Percentiles rank a stretch among this genome's conserved stretches.
phyloP scores from a whole-genome alignment of 2,113 vertebrate genomes.

The Malurus cyaneus region DNA sequence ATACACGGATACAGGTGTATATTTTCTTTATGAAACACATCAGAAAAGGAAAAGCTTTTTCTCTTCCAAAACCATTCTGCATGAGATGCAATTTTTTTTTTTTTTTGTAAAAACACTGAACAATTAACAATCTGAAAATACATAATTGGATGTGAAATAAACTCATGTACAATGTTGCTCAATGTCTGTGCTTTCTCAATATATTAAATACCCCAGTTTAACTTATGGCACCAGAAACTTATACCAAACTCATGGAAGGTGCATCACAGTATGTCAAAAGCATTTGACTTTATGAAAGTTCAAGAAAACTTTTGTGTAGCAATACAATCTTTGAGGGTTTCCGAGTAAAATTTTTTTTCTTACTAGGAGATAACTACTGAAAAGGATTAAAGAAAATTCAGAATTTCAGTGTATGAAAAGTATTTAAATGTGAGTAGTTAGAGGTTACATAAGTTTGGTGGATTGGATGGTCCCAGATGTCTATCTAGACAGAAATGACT shows the following conservation, averaged over 20 bases:
- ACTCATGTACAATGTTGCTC: not conserved
- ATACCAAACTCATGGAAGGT: not conserved
- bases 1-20: not conserved
- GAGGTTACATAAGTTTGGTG: not conserved
- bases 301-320: fast-evolving
- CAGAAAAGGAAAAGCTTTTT: not conserved
- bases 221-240: not conserved
- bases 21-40: not conserved
- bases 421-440: not conserved
- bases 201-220: not conserved
- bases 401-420: not conserved
- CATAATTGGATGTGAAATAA: not conserved
- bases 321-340: not conserved
- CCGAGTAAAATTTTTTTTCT: not conserved
- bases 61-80: not conserved
- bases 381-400: not conserved
- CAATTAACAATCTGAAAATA: not conserved
- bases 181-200: not conserved
- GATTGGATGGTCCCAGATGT: not conserved
- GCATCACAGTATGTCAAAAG: not conserved
- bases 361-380: not conserved
- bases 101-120: not conserved
- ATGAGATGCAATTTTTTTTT: not conserved
- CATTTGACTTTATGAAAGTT: not conserved
- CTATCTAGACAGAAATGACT: not conserved